Evolutionary conservation across 1,140 invertebrate genomes (phyloP), one percentile per base, ranked within the genome.

Genomic region (Lepidurus arcticus): DNA sequence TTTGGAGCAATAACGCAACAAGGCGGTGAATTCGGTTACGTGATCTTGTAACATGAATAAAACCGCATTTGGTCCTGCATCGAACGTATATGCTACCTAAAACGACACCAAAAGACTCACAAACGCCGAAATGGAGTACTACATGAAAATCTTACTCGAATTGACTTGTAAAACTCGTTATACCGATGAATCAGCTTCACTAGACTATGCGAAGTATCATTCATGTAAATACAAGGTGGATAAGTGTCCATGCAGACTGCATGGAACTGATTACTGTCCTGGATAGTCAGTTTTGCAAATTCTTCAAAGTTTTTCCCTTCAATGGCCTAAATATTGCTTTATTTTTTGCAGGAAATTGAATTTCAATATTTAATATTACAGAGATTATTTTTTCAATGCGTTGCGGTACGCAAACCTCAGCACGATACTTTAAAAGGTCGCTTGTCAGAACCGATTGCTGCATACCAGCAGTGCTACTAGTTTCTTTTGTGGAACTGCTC

Each of bases 201-300:
- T 75, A 99, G 92, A 44, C 87, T 85, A 83, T 92, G 90, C 4
- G 96, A 98, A 1, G 90, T 87, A 83, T 96, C 92, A 83, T 93
- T 98, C 91, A 98, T 91, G 83, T 99, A 99, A 34, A 91, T 86
- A 85, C 92, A 92, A 0, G 98, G 97, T 7, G 98, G 98, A 88
- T 90, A 97, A 0, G 97, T 95, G 84, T 99, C 98, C 73, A 96
- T 84, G 82, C 94, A 96, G 44, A 96, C 89, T 2, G 97, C 95
- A 88, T 99, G 98, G 82, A 99, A 91, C 85, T 98, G 94, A 89
- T 99, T 99, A 76, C 96, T 98, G 83, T 99, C 98, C 85, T 91
- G 91, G 93, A 99, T 99, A 21, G 96, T 98, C 9, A 98, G 88
- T 85, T 94, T 90, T 43, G 94, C 96, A 89, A 99, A 98, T 75